Conservation (phyloP, 2,113 vertebrate species). For the Pollimyrus isidori region DNA sequence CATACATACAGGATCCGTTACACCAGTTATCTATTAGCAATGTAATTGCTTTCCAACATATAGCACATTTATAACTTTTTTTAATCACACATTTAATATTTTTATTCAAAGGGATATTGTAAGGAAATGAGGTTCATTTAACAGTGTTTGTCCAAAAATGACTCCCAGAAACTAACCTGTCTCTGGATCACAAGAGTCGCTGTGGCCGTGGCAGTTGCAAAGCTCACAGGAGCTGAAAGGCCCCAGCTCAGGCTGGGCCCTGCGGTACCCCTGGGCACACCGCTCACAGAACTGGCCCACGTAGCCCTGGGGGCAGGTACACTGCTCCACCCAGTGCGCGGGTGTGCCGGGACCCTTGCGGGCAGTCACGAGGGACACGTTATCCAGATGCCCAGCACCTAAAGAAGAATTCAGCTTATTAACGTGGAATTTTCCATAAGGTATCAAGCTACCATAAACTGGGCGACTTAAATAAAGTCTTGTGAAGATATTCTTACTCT, state of each 20-base stretch:
- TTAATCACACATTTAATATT: not conserved
- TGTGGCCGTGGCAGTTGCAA: constrained; percentile 84
- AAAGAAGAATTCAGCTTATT: not conserved
- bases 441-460: not conserved
- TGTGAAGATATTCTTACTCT: not conserved
- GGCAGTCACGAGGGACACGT: constrained; percentile 74
- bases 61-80: not conserved
- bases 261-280: constrained; percentile 76
- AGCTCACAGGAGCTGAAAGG: constrained; percentile 82
- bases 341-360: constrained; percentile 61
- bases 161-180: constrained; percentile 61
- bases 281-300: constrained; percentile 86
- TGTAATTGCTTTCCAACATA: not conserved
- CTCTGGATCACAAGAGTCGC: constrained; percentile 72
- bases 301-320: constrained; percentile 81
- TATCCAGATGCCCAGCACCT: constrained; percentile 86
- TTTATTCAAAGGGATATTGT: not conserved
- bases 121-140: not conserved
- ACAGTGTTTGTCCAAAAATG: not conserved
- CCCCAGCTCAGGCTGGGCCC: constrained; percentile 63
- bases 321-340: constrained; percentile 84
- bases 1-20: not conserved
- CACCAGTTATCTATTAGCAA: not conserved
- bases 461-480: not conserved
- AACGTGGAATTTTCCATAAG: not conserved